A percentile compares a stretch with the other conserved stretches of the same genome.
phyloP scores from a whole-genome alignment of 1,140 invertebrate genomes.

The Panagrolaimus sp. region DNA sequence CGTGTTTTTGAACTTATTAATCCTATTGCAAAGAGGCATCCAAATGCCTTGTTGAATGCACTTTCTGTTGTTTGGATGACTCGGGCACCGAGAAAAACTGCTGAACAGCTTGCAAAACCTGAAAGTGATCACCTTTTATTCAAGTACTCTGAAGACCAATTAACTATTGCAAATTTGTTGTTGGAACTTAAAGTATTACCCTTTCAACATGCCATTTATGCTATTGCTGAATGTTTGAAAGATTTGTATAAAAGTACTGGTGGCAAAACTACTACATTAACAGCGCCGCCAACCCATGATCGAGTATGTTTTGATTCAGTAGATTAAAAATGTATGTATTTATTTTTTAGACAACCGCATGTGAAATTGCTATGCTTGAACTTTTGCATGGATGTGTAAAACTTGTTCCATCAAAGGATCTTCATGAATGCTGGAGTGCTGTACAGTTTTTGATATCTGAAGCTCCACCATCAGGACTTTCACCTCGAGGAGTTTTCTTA shows the following conservation, averaged over 20 bases:
- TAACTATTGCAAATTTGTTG: conserved; percentile 48
- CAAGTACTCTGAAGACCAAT: conserved; percentile 44
- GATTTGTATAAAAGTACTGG: conserved; percentile 66
- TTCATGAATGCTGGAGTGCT: conserved; percentile 75
- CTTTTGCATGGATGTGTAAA: conserved; percentile 72
- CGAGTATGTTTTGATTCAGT: not conserved
- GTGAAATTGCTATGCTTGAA: conserved; percentile 68
- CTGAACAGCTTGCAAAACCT: conserved; percentile 8
- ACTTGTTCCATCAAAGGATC: conserved; percentile 65
- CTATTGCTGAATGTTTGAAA: conserved; percentile 75
- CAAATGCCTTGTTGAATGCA: conserved; percentile 74
- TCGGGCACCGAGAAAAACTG: conserved; percentile 25
- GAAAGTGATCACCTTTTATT: conserved; percentile 46
- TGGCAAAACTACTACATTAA: not conserved
- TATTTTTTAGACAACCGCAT: conserved; percentile 63
- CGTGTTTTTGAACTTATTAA: conserved; percentile 78
- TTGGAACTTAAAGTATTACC: conserved; percentile 72
- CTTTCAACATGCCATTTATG: conserved; percentile 78
- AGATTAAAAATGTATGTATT: not conserved
- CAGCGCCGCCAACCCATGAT: not conserved
- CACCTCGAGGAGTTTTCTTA: conserved; percentile 75
- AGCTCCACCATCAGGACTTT: conserved; percentile 65
- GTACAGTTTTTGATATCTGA: conserved; percentile 75
- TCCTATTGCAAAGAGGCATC: conserved; percentile 79
- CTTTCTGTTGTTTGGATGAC: conserved; percentile 75